Evolutionary conservation across 2,797 vertebrate species (phyloP).

Genomic region (Loriculus beryllinus): DNA sequence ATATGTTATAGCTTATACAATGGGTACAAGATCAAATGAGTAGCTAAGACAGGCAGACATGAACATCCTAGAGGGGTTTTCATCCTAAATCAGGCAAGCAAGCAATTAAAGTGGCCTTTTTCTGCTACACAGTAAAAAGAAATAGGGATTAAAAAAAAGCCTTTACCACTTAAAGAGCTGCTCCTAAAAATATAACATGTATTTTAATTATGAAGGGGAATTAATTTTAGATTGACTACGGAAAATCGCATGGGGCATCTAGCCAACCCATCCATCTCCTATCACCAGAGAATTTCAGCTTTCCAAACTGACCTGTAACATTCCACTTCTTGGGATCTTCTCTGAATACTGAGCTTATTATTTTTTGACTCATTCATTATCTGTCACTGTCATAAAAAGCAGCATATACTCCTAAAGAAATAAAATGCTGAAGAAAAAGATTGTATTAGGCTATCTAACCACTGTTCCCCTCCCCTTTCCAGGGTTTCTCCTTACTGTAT

Average conservation of each 20-base stretch:
- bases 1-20: not conserved
- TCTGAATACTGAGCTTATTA: not conserved
- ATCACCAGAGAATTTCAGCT: constrained; percentile 51
- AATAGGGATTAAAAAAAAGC: not conserved
- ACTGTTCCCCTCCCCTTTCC: not conserved
- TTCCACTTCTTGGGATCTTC: constrained; percentile 19
- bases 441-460: not conserved
- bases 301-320: constrained; percentile 43
- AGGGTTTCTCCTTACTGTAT: not conserved
- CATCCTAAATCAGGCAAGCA: not conserved
- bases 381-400: constrained; percentile 52
- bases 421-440: not conserved
- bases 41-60: constrained; percentile 3
- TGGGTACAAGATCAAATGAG: constrained; percentile 10
- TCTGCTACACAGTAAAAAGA: not conserved
- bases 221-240: constrained; percentile 60
- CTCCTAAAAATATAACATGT: constrained; percentile 44
- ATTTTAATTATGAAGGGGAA: constrained; percentile 60
- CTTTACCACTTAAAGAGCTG: not conserved
- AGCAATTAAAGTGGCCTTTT: constrained; percentile 24
- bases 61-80: not conserved
- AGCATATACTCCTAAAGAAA: constrained; percentile 46
- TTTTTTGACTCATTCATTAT: constrained; percentile 48
- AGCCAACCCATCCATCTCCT: constrained; percentile 60
- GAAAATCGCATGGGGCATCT: constrained; percentile 33